Percentiles rank a stretch among this genome's conserved stretches.
Evolutionary conservation across 2,888 invertebrate species (phyloP).

Genomic region (Protophormia terraenovae): DNA sequence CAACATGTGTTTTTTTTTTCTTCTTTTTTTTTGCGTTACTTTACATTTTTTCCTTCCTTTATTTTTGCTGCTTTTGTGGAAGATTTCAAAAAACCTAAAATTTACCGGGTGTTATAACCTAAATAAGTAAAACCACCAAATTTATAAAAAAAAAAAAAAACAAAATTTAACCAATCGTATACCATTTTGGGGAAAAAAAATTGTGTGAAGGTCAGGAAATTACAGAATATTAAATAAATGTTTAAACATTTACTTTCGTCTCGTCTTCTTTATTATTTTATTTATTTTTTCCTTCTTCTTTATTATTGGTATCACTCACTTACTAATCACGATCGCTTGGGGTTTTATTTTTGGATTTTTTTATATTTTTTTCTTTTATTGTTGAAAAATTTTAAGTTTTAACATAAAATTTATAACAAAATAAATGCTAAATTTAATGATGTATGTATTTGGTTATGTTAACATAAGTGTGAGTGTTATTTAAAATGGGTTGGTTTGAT

Average conservation of each 20-base stretch:
- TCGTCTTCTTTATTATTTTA: slow-evolving; percentile 1
- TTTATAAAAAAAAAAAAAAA: background rate
- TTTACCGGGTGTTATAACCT: slow-evolving; percentile 49
- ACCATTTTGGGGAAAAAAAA: background rate
- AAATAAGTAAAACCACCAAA: slow-evolving; percentile 25
- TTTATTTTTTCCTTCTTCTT: background rate
- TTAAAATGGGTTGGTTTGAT: background rate
- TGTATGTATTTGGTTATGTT: background rate
- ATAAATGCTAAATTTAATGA: background rate
- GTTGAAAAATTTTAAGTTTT: background rate
- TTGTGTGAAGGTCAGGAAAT: slow-evolving; percentile 60
- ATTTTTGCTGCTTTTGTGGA: background rate
- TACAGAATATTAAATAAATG: slow-evolving; percentile 61
- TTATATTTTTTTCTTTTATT: background rate
- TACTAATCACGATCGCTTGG: background rate
- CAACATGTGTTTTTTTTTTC: background rate
- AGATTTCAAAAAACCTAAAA: slow-evolving; percentile 10
- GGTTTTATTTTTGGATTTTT: background rate
- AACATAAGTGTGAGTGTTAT: background rate
- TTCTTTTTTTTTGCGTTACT: no score
- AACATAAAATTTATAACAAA: slow-evolving; percentile 9
- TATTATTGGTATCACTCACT: background rate
- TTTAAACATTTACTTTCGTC: slow-evolving; percentile 22
- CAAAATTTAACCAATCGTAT: background rate
- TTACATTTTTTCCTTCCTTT: no score